A percentile compares a stretch with the other conserved stretches of the same genome.
These are phyloP conservation scores for Anticlea derivata DNA, from an alignment of 2,888 invertebrate species.

Conservation along the genomic window DNA sequence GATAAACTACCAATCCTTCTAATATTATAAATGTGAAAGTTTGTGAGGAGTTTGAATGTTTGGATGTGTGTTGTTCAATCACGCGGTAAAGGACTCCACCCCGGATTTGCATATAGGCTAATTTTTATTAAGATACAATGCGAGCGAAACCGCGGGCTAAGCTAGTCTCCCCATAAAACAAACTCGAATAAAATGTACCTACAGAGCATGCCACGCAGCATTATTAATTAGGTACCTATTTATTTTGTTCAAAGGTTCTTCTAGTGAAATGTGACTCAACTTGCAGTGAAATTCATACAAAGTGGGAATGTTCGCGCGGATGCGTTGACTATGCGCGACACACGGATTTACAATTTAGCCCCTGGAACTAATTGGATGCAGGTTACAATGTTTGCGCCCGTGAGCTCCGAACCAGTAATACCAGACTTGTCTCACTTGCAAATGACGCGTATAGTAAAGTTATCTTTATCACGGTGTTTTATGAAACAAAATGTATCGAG, in stretches of 20 bases:
- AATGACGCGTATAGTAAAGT: not conserved
- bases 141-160: too few relatives aligned
- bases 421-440: conserved; percentile 26
- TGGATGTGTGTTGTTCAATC: too few relatives aligned
- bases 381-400: conserved; percentile 60
- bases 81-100: too few relatives aligned
- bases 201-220: conserved; percentile 4
- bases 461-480: too few relatives aligned
- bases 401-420: conserved; percentile 30
- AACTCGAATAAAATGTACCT: not conserved
- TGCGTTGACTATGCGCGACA: conserved; percentile 31
- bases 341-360: conserved; percentile 61
- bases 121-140: too few relatives aligned
- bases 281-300: conserved; percentile 26
- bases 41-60: too few relatives aligned
- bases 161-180: too few relatives aligned
- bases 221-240: too few relatives aligned
- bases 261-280: conserved; percentile 21
- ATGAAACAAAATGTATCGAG: too few relatives aligned
- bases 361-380: conserved; percentile 62
- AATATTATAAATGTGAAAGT: too few relatives aligned
- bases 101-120: too few relatives aligned
- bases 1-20: too few relatives aligned
- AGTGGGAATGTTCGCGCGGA: conserved; percentile 25
- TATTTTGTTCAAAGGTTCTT: conserved; percentile 26